Base-by-base conservation (phyloP, 1,140 invertebrate genomes). In the Mercenaria mercenaria region DNA sequence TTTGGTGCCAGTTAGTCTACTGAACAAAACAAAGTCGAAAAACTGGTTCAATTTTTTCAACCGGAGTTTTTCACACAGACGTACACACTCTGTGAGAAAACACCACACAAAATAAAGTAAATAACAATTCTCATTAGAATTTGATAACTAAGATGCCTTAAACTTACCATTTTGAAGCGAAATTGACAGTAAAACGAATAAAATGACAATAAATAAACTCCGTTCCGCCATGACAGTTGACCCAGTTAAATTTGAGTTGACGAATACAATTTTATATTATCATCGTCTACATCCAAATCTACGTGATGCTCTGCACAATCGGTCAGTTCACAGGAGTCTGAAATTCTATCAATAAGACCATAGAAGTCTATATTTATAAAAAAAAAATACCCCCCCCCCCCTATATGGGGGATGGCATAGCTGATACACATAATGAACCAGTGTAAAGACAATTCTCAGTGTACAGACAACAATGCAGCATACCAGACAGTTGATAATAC, bases 191-290 rank as follows among this genome's bases (percentile, higher is more conserved):
- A 79, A 79, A 79, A 26, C 47, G 23, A 79, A 37, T 20, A 56
- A 32, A 23, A 79, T 26, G 18, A 79, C n/a, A 50, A 52, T 37
- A 52, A 79, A 13, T 20, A 41, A 52, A 2, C 3, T 34, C 0
- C 23, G 13, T 4, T 79, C 76, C 47, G 76, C 76, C 76, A 79
- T 79, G 76, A 79, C 76, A 79, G 76, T 56, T 79, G 76, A 79
- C 76, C 76, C 67, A 39, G 67, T 72, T 72, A 72, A 23, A 39
- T 39, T 29, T 20, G 37, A 8, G 3, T 2, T 2, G 6, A 72
- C 67, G 67, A 72, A 41, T 72, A 39, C 10, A 32, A n/a, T n/a
- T n/a, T n/a, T n/a, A n/a, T n/a, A n/a, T n/a, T n/a, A n/a, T n/a
- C n/a, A n/a, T n/a, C n/a, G n/a, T n/a, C n/a, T n/a, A n/a, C n/a